These are phyloP conservation scores for Bradypodion pumilum DNA, from an alignment of 2,797 vertebrate genomes.

Conservation along the genomic window DNA sequence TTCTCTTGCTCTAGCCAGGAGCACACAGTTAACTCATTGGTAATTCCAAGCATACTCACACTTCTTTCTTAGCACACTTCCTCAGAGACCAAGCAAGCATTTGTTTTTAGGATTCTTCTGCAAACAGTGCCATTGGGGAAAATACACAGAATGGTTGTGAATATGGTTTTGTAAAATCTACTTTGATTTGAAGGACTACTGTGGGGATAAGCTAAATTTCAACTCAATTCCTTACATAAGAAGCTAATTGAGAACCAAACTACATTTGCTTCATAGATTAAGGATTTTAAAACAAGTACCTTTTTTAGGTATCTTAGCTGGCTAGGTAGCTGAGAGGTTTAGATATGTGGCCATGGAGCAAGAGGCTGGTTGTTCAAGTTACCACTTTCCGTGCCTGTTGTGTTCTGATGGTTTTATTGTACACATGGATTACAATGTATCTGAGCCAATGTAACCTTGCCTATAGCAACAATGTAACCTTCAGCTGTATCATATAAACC, in stretches of 20 bases:
- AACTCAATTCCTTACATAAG: slow-evolving; percentile 2
- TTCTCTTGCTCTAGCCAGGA: slow-evolving; percentile 32
- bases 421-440: too few species aligned
- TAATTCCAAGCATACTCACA: slow-evolving; percentile 30
- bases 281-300: not conserved
- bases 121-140: slow-evolving; percentile 9
- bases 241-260: slow-evolving; percentile 3
- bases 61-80: slow-evolving; percentile 24
- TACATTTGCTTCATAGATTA: too few species aligned
- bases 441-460: too few species aligned
- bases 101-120: slow-evolving; percentile 30
- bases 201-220: slow-evolving; percentile 22
- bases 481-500: too few species aligned
- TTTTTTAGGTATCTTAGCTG: not conserved
- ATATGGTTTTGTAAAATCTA: slow-evolving; percentile 28
- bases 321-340: too few species aligned
- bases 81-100: not conserved
- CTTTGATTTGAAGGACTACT: slow-evolving; percentile 3
- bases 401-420: too few species aligned
- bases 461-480: too few species aligned
- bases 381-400: too few species aligned
- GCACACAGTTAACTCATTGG: slow-evolving; percentile 36
- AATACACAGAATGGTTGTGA: not conserved
- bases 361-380: too few species aligned
- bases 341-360: too few species aligned